These are phyloP conservation scores for Odontesthes bonariensis DNA, from an alignment of 2,113 vertebrate species.

Conservation along the genomic window DNA sequence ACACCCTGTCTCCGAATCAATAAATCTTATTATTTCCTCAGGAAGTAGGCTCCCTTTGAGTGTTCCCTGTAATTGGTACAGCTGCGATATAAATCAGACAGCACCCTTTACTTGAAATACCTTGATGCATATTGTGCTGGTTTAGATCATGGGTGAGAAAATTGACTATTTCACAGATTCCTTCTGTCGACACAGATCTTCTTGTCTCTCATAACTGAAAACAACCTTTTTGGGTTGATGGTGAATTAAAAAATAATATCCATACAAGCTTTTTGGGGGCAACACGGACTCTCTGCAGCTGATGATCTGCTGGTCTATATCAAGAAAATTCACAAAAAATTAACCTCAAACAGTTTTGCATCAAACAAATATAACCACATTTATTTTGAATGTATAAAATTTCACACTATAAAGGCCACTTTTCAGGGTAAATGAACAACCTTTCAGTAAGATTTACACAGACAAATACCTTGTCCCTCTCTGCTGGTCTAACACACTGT, in stretches of 20 bases:
- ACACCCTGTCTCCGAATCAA: constrained; percentile 34
- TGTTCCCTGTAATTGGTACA: constrained; percentile 42
- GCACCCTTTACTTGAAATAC: constrained; percentile 15
- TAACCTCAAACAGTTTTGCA: constrained; percentile 55
- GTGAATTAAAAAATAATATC: neutral
- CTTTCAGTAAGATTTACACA: constrained; percentile 81
- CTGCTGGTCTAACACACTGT: constrained; percentile 74
- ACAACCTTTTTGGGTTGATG: neutral
- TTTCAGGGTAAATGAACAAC: constrained; percentile 84
- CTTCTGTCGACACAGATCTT: constrained; percentile 9
- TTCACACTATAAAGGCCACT: constrained; percentile 88
- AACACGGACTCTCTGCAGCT: neutral
- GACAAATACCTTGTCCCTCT: constrained; percentile 74
- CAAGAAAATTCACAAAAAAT: constrained; percentile 21
- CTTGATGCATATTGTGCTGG: constrained; percentile 35
- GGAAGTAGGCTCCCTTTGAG: constrained; percentile 29
- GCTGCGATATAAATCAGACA: constrained; percentile 46
- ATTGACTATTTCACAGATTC: constrained; percentile 1
- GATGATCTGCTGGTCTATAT: neutral
- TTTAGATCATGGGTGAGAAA: neutral
- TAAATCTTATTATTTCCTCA: constrained; percentile 34
- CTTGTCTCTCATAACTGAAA: constrained; percentile 2
- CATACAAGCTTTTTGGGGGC: neutral
- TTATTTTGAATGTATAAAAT: constrained; percentile 90
- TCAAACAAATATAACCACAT: constrained; percentile 88